Evolutionary conservation across 2,888 invertebrate species (phyloP).

Genomic region (Myopa testacea): DNA sequence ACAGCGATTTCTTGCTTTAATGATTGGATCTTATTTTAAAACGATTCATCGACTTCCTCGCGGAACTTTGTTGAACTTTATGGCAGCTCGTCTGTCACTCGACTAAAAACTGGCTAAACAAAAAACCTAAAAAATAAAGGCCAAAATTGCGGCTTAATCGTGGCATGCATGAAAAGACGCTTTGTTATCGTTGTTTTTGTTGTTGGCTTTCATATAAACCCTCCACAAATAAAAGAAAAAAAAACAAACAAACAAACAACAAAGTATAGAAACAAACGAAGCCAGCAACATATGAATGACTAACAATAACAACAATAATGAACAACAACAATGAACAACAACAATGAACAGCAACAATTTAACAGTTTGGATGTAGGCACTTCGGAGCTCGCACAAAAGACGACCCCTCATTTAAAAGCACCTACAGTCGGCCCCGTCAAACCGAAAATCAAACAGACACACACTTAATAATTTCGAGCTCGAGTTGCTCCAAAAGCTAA

Average conservation of each 20-base stretch:
- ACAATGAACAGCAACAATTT: slow-evolving; percentile 25
- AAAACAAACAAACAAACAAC: background rate
- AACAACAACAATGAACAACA: slow-evolving; percentile 20
- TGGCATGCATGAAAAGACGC: slow-evolving; percentile 21
- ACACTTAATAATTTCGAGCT: background rate
- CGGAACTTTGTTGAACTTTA: slow-evolving; percentile 48
- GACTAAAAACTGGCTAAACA: slow-evolving; percentile 56
- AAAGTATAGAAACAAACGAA: slow-evolving; percentile 40
- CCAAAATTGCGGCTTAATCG: slow-evolving; percentile 24
- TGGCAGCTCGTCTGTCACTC: slow-evolving; percentile 63
- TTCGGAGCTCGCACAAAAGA: background rate
- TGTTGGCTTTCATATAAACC: background rate
- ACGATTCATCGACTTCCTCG: background rate
- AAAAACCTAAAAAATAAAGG: slow-evolving; percentile 18
- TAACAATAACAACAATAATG: slow-evolving; percentile 28
- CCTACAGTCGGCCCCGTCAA: background rate
- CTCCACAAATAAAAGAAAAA: background rate
- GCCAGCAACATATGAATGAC: slow-evolving; percentile 26
- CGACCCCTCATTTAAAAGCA: background rate
- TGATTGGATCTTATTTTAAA: background rate
- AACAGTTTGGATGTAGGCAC: background rate
- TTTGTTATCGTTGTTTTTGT: background rate
- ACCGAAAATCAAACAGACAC: background rate
- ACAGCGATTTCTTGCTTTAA: no score
- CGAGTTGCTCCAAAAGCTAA: background rate